A percentile compares a stretch with the other conserved stretches of the same genome.
Conservation (phyloP, 2,113 vertebrate species). For the Syngnathus floridae region DNA sequence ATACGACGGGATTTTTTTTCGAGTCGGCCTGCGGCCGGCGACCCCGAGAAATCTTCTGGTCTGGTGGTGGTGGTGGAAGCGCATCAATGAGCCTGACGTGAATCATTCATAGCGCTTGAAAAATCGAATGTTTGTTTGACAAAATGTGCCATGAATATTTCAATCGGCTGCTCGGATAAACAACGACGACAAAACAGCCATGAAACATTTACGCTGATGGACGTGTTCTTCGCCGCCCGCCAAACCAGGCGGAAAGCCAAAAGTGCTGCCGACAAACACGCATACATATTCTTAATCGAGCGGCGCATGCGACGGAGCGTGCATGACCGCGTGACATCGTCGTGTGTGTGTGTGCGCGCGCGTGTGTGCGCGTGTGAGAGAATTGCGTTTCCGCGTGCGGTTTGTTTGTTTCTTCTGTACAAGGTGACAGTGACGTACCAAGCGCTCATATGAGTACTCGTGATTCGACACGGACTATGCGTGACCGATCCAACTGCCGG, state of each 20-base stretch:
- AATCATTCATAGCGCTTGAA: constrained; percentile 1
- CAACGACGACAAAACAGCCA: constrained; percentile 46
- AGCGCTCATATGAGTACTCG: too few relatives aligned
- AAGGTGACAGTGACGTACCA: too few relatives aligned
- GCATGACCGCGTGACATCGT: too few relatives aligned
- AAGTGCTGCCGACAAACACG: constrained; percentile 30
- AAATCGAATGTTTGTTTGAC: constrained; percentile 6
- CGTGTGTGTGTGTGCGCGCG: not conserved
- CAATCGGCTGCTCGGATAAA: constrained; percentile 36
- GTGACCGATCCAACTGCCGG: too few relatives aligned
- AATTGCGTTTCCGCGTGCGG: not conserved
- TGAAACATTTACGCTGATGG: constrained; percentile 43
- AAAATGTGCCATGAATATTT: constrained; percentile 40
- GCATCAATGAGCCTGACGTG: not conserved
- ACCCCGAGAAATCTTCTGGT: not conserved
- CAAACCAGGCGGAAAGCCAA: constrained; percentile 2
- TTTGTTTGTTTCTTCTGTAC: too few relatives aligned
- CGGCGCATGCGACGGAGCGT: too few relatives aligned
- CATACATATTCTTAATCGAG: constrained; percentile 36
- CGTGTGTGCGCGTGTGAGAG: not conserved
- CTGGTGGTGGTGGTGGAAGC: not conserved
- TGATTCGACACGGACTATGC: too few relatives aligned
- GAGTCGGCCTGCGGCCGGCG: not conserved
- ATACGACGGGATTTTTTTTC: not conserved
- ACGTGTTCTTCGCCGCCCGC: constrained; percentile 18